Evolutionary conservation across 2,113 vertebrate genomes (phyloP), one percentile per base, ranked within the genome.

Genomic region (human): DNA sequence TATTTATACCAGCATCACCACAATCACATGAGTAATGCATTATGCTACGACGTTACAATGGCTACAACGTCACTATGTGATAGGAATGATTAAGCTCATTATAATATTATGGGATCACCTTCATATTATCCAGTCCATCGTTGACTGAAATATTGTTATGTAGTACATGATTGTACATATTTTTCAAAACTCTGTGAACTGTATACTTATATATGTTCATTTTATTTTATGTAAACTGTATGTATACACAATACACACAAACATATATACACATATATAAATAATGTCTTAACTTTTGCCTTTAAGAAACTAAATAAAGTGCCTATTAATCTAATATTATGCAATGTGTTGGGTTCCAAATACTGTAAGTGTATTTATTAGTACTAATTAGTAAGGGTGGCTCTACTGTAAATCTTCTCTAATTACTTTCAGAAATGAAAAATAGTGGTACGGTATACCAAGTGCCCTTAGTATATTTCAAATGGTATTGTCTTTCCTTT

Each of bases 361-460:
- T n/a, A 80, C 48, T 57, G 18, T 52, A 14, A 76, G 9, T 59
- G 11, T 61, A 40, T 32, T 22, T 61, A 25, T 81, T 81, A 61
- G 25, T 45, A 30, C 7, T 70, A 88, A 22, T 59, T 73, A 80
- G 7, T 70, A 94, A 89, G 80, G 0, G 32, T 50, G 16, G 32
- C 23, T 79, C 55, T 80, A 80, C 4, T 43, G 66, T 25, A 27
- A 87, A 27, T 78, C 22, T 90, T 94, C 20, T 11, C 43, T 8
- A 92, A 64, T 88, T 50, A 64, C 80, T 92, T 95, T 96, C 55
- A 52, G 50, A 89, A 81, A 55, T 73, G 35, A 85, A 81, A 92
- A 86, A 85, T 27, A 64, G 17, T 85, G 10, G 14, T 89, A 43
- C 30, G 30, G 9, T 81, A 11, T 70, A 90, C 40, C 35, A 96